phyloP scores from a whole-genome alignment of 1,140 invertebrate species.

The Teleogryllus occipitalis region DNA sequence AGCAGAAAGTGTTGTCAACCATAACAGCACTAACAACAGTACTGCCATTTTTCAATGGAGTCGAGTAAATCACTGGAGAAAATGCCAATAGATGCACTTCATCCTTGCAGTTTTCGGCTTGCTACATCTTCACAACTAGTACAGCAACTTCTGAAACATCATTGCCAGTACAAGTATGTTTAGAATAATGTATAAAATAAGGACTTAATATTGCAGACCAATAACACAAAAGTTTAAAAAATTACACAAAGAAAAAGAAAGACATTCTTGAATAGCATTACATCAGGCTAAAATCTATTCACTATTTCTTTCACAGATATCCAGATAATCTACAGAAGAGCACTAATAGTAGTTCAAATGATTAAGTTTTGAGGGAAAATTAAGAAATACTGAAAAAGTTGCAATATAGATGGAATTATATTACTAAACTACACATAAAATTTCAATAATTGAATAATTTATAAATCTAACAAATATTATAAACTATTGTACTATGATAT shows the following conservation, averaged over 20 bases:
- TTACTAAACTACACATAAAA: no score
- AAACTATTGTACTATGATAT: no score
- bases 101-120: neutral
- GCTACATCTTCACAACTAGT: neutral
- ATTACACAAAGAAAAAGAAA: neutral
- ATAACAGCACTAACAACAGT: constrained; percentile 7
- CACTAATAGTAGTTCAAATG: no score
- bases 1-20: neutral
- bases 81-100: neutral
- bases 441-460: no score
- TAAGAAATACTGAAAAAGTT: no score
- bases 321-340: no score
- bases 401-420: no score
- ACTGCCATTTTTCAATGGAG: constrained; percentile 4
- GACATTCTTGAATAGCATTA: neutral
- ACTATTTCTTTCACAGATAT: neutral
- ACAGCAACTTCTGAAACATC: neutral
- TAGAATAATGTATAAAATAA: no score
- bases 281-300: neutral
- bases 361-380: no score
- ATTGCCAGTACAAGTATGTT: no score
- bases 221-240: neutral
- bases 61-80: neutral
- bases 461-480: no score
- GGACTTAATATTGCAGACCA: neutral